These are phyloP conservation scores for Drosophila insularis DNA, from an alignment of 1,140 invertebrate species.

Conservation along the genomic window DNA sequence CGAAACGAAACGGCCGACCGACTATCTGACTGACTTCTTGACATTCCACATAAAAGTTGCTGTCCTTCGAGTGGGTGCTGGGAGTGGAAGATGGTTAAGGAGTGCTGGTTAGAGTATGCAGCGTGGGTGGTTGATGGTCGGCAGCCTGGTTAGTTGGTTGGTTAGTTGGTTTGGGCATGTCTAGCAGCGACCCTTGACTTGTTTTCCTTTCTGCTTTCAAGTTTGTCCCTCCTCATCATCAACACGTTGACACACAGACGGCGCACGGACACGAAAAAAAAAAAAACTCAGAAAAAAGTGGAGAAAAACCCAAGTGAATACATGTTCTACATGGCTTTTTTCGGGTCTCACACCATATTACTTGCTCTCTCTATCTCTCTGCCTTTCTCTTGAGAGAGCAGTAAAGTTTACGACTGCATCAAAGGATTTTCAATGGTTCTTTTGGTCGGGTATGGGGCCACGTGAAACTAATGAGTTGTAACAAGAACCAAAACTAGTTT, in stretches of 20 bases:
- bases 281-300: neutral
- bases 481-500: conserved; percentile 57
- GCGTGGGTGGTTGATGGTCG: neutral
- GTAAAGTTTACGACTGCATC: conserved; percentile 68
- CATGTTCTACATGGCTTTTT: conserved; percentile 5
- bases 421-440: conserved; percentile 52
- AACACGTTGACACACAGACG: conserved; percentile 35
- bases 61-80: conserved; percentile 2
- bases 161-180: conserved; percentile 51
- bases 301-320: conserved; percentile 22
- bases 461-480: conserved; percentile 72
- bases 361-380: neutral
- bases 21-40: conserved; percentile 3
- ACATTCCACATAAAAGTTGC: conserved; percentile 5
- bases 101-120: neutral
- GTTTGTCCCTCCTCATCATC: conserved; percentile 28
- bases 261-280: conserved; percentile 1
- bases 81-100: neutral
- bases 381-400: conserved; percentile 33
- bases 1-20: neutral
- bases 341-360: neutral
- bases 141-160: neutral
- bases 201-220: conserved; percentile 47
- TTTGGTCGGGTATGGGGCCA: conserved; percentile 12
- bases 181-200: conserved; percentile 66